Evolutionary conservation across 2,113 vertebrate species (phyloP).

Genomic region (Prietella phreatophila): DNA sequence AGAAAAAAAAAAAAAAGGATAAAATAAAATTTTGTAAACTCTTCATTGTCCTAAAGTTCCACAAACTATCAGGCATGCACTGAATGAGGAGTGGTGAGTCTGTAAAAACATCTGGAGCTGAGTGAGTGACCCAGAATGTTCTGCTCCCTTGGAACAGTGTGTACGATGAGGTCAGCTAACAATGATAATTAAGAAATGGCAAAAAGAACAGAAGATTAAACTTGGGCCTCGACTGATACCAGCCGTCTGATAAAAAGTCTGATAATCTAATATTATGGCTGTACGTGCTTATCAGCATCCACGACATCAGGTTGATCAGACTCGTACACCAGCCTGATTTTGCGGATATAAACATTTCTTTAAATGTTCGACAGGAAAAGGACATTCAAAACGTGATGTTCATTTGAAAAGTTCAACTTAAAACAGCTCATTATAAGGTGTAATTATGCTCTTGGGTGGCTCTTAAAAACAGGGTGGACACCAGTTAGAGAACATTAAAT

Average conservation of each 20-base stretch:
- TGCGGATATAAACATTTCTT: too few relatives aligned
- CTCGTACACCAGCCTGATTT: too few relatives aligned
- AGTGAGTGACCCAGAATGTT: not conserved
- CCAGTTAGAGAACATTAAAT: not conserved
- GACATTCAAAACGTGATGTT: too few relatives aligned
- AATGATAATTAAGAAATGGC: not conserved
- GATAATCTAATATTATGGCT: not conserved
- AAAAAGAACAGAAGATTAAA: not conserved
- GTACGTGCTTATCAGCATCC: not conserved
- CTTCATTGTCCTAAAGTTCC: not conserved
- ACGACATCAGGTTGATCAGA: not conserved
- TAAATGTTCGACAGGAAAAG: too few relatives aligned
- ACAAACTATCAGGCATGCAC: not conserved
- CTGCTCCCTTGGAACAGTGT: not conserved
- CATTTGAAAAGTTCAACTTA: not conserved
- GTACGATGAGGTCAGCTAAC: not conserved
- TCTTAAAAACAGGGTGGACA: not conserved
- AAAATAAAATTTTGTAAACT: not conserved
- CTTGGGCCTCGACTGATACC: not conserved
- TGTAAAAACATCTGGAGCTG: conserved; percentile 13
- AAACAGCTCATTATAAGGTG: not conserved
- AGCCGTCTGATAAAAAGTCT: not conserved
- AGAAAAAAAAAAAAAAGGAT: not conserved
- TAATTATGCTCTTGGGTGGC: not conserved
- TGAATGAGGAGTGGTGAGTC: not conserved